Base-by-base conservation (phyloP, 2,888 invertebrate species). In the Nemapogon koenigi region DNA sequence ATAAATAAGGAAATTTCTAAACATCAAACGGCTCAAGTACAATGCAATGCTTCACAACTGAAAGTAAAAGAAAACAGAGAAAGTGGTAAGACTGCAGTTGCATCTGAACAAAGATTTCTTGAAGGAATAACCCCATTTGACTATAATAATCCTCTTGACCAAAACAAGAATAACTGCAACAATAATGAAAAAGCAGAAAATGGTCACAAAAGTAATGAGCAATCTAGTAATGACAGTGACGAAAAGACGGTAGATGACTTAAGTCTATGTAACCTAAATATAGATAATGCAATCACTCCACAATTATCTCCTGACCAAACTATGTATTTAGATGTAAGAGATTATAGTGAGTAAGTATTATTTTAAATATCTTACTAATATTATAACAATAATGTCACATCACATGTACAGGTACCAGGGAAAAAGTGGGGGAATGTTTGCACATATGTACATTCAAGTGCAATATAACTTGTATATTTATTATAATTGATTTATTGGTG, bases 231-330 rank as follows among this genome's bases (percentile, higher is more conserved):
- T 10, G 4, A 11, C 6, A 50, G 52, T 51, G 65, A 68, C 22
- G 78, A 76, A 35, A 78, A 73, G 50, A 72, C 69, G 26, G 44
- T 68, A 1, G 76, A 78, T 60, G 78, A 78, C 44, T 41, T 68
- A n/a, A 78, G 78, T 47, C 50, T 78, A 39, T 73, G 57, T 42
- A 75, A 78, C 65, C 59, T 78, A 4, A 70, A 73, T 42, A 63
- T 78, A 14, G 75, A 76, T 38, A 76, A 73, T 63, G 62, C 67
- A n/a, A 69, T 59, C 1, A 75, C 78, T 31, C 78, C 78, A 3
- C 48, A 64, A 4, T 61, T 78, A 53, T 78, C 78, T 39, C 78
- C 79, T 4, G 78, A 78, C 28, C 76, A 70, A 41, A 72, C 65
- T 35, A 45, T 79, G 37, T 75, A 76, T 52, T 59, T 79, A 42